Conservation (phyloP, 2,888 invertebrate species). For the Polylopha cassiicola region DNA sequence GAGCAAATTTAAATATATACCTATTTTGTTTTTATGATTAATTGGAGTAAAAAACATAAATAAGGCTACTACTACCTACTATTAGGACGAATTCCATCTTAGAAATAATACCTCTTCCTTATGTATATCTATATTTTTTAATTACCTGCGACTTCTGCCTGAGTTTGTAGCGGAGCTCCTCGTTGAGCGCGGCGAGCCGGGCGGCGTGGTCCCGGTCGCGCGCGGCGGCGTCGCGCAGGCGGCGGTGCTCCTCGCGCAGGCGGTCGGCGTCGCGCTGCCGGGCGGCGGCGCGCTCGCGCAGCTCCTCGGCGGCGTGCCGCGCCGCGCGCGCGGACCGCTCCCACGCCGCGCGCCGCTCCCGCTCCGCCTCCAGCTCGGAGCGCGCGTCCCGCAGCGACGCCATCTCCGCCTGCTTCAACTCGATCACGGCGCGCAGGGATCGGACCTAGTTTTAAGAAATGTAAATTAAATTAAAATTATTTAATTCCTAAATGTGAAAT, state of each 20-base stretch:
- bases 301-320: constrained; percentile 90
- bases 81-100: no score
- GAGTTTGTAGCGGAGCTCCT: constrained; percentile 92
- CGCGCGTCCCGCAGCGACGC: constrained; percentile 84
- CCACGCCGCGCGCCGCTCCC: constrained; percentile 83
- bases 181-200: constrained; percentile 87
- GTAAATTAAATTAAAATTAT: no score
- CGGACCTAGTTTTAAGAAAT: constrained; percentile 46
- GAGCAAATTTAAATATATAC: background rate
- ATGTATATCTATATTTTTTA: no score
- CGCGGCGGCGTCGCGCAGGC: constrained; percentile 83
- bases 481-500: no score
- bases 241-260: constrained; percentile 79
- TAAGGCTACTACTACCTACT: no score
- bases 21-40: background rate
- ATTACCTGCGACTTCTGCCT: constrained; percentile 90
- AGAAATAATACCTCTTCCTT: no score
- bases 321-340: constrained; percentile 86
- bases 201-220: constrained; percentile 88
- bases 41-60: background rate
- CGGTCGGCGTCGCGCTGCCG: constrained; percentile 83
- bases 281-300: constrained; percentile 86
- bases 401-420: constrained; percentile 91
- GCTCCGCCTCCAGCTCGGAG: constrained; percentile 82
- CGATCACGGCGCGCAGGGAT: constrained; percentile 91